Evolutionary conservation across 2,113 vertebrate genomes (phyloP).

Genomic region (Struthio camelus): DNA sequence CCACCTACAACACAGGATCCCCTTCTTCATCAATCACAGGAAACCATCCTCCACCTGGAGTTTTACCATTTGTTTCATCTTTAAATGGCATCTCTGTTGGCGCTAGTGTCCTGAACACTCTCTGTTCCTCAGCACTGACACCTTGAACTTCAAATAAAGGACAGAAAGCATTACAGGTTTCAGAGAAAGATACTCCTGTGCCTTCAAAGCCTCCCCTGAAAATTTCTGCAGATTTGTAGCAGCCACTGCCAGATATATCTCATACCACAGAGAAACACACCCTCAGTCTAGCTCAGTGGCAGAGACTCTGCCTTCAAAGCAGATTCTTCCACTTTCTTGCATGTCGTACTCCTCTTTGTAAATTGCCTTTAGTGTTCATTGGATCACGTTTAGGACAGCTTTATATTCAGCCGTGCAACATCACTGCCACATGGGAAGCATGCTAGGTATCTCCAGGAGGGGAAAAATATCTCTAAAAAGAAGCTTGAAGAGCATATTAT

Average conservation of each 20-base stretch:
- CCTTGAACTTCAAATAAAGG: neutral
- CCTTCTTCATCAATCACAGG: neutral
- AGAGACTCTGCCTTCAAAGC: neutral
- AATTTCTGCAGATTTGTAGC: neutral
- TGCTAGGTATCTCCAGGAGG: neutral
- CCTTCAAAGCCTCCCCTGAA: neutral
- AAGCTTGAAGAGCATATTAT: neutral
- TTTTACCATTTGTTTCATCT: neutral
- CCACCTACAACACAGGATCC: neutral
- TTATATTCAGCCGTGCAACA: neutral
- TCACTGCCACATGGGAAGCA: neutral
- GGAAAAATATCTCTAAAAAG: neutral
- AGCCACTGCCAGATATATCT: neutral
- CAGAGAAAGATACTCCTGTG: neutral
- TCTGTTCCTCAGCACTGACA: neutral
- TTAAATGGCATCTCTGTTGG: neutral
- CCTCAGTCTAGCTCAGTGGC: neutral
- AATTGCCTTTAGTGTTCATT: neutral
- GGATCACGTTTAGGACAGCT: neutral
- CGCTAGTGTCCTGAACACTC: neutral
- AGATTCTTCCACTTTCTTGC: neutral
- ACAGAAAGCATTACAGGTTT: neutral
- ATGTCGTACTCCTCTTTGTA: neutral
- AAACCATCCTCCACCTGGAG: neutral
- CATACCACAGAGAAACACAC: neutral